phyloP scores from a whole-genome alignment of 2,113 vertebrate genomes.

The Mustela lutreola region DNA sequence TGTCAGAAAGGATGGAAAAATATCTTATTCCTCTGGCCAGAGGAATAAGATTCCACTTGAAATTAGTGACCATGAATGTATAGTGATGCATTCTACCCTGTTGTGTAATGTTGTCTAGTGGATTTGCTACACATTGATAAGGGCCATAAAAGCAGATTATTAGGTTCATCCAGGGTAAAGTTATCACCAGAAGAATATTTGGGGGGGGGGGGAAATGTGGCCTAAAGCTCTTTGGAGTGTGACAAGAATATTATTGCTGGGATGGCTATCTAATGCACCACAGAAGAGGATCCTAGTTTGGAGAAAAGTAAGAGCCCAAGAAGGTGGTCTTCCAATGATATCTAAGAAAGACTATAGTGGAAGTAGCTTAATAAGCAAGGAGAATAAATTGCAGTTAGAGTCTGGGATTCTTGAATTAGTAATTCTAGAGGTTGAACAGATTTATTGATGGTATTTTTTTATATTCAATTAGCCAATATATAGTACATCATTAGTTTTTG shows the following conservation, averaged over 20 bases:
- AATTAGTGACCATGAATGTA: background rate
- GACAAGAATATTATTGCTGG: background rate
- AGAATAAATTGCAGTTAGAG: background rate
- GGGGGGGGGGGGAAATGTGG: background rate
- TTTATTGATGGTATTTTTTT: background rate
- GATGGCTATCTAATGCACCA: background rate
- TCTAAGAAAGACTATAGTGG: background rate
- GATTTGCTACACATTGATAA: background rate
- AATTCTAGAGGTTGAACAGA: background rate
- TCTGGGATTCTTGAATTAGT: background rate
- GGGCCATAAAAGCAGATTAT: background rate
- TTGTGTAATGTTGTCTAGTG: background rate
- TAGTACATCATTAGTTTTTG: too few species aligned
- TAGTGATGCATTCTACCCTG: background rate
- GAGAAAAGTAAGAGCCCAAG: background rate
- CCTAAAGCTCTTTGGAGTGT: background rate
- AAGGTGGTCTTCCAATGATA: background rate
- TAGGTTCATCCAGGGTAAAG: background rate
- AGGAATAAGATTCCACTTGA: background rate
- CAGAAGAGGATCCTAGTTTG: background rate
- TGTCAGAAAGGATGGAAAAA: background rate
- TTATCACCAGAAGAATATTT: background rate
- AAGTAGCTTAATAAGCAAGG: background rate
- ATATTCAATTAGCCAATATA: too few species aligned
- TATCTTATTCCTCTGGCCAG: too few species aligned